Base-by-base conservation (phyloP, 2,888 invertebrate genomes). In the Hesperia comma region DNA sequence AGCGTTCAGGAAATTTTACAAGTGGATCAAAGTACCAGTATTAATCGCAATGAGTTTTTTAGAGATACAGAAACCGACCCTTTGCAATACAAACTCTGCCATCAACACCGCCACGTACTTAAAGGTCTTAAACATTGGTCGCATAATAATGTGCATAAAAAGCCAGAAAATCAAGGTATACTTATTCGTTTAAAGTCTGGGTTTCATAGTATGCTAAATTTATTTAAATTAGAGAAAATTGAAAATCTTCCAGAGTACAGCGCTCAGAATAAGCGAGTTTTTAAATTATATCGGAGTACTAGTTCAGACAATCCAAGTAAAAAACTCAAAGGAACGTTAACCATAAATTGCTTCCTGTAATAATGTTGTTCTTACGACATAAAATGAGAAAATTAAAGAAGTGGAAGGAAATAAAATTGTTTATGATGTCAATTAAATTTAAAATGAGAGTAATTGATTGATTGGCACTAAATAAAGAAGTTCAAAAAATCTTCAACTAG, bases 51-150 rank as follows among this genome's bases (percentile, higher is more conserved):
- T 26, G 14, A 68, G 12, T 21, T 61, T 8, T 78, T 77, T 64
- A 79, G 72, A 68, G 77, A 89, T 62, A 73, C 74, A 6, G 68
- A 68, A 57, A 84, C 80, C 6, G 71, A 77, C 26, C 75, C 86
- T 21, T 64, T 61, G 8, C 68, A 69, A 68, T 60, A 67, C 15
- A 75, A 73, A 63, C 57, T 87, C 5, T 90, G 90, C 69, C 68
- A 73, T 26, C 72, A 79, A 41, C 90, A 90, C 70, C 75, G 72
- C n/a, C 62, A 79, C 49, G 77, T 77, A 6, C 71, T 86, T 49
- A 53, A 60, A 6, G 46, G 73, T 57, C 77, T 89, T 15, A 75
- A 75, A 54, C 75, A 83, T 56, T 84, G 80, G 79, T 68, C 78
- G 14, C 21, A 19, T 14, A 46, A 15, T 21, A 15, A 66, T 55